Percentiles rank a stretch among this genome's conserved stretches.
Evolutionary conservation across 2,113 vertebrate genomes (phyloP).

Genomic region (Phyllostomus hastatus): DNA sequence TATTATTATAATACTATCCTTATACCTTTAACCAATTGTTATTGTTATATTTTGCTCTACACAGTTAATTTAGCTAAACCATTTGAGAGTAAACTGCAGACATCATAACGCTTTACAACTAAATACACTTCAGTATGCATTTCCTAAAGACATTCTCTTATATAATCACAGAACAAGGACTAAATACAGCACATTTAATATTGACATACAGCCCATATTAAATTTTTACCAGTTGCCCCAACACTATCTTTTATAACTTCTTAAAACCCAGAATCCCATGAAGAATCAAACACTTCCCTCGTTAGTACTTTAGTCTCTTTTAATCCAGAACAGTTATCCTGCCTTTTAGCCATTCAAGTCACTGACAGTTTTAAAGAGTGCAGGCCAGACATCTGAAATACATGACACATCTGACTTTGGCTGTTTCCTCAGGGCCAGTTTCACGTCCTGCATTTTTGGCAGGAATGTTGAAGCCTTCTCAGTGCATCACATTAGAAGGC

Average conservation of each 20-base stretch:
- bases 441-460: neutral
- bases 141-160: neutral
- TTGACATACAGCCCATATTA: neutral
- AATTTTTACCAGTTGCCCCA: neutral
- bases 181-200: neutral
- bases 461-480: neutral
- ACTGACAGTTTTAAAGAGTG: neutral
- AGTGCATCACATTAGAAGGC: neutral
- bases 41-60: neutral
- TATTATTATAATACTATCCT: neutral
- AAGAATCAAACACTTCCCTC: neutral
- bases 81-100: neutral
- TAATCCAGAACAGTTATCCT: neutral
- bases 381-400: neutral
- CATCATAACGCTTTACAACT: neutral
- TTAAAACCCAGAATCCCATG: neutral
- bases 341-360: neutral
- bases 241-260: neutral
- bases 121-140: neutral
- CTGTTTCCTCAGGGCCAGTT: neutral
- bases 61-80: neutral
- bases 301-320: neutral
- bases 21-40: neutral
- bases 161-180: neutral
- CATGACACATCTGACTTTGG: neutral